Base-by-base conservation (phyloP, 2,113 vertebrate genomes). In the Ellobius talpinus region DNA sequence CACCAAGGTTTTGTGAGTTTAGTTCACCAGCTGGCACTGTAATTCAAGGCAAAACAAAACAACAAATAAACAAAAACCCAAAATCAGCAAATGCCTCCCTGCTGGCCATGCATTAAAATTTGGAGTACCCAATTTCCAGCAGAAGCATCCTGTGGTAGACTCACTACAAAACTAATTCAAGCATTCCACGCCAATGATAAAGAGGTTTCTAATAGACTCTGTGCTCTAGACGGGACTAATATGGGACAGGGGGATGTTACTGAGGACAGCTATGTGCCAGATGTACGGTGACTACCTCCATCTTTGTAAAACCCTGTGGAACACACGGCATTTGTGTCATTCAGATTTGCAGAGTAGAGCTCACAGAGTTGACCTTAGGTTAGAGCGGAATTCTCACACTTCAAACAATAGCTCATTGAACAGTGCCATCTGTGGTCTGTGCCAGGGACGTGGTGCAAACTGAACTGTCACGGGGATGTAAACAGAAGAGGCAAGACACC, bases 361-460 rank as follows among this genome's bases (percentile, higher is more conserved):
- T 93, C 70, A 47, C 68, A 61, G 50, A 94, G 65, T 78, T 96
- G 94, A 90, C 94, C 81, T 55, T 78, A 68, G 78, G 92, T 89
- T 45, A 96, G 81, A 68, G 82, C 8, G 3, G 63, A 90, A 87
- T 94, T 96, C 90, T 89, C 78, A 88, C 47, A 39, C 86, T 87
- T 77, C 68, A 84, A 87, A 97, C 96, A 97, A 96, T 72, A 89
- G 61, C 81, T 92, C 77, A 95, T 89, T 96, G 94, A 98, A 97
- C 86, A 94, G 89, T 96, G 73, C 88, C 90, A 65, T 91, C 93
- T 91, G 42, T 16, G 36, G 58, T 81, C 92, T 70, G 86, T 91
- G 89, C 96, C 92, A 95, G 89, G 81, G 74, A 93, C 82, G 77
- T 86, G 95, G 79, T 65, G n/a, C 26, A 74, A 90, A 93, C 65